phyloP scores from a whole-genome alignment of 2,113 vertebrate species.

The Dromas ardeola region DNA sequence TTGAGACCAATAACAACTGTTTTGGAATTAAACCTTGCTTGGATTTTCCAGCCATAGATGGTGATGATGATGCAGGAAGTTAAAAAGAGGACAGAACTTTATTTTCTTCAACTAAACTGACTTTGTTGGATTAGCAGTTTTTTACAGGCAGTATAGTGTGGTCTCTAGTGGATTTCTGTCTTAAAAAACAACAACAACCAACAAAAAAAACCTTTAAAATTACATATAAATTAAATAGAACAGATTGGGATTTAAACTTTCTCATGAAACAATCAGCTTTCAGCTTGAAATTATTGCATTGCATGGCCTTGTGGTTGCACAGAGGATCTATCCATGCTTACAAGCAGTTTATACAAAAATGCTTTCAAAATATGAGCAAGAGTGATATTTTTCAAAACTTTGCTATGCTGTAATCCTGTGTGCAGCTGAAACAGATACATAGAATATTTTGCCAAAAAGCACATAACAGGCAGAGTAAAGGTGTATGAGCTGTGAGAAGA shows the following conservation, averaged over 20 bases:
- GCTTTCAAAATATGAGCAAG: neutral
- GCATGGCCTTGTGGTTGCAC: neutral
- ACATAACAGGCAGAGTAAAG: neutral
- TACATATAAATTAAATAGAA: neutral
- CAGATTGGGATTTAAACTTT: neutral
- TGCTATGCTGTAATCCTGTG: neutral
- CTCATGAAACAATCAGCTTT: neutral
- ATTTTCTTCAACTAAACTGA: neutral
- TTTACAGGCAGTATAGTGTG: neutral
- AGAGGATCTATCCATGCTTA: neutral
- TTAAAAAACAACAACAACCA: neutral
- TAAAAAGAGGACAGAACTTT: neutral
- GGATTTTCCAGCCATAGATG: neutral
- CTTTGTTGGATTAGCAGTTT: neutral
- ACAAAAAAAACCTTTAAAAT: neutral
- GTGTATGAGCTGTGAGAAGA: neutral
- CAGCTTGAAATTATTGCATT: neutral
- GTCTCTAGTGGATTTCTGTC: neutral
- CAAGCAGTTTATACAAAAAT: neutral
- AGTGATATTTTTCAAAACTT: neutral
- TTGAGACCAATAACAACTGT: neutral
- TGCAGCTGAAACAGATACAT: neutral
- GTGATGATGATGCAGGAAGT: neutral
- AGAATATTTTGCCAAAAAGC: neutral
- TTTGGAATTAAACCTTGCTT: neutral